phyloP scores from a whole-genome alignment of 2,888 invertebrate species.

The Priapulus caudatus region DNA sequence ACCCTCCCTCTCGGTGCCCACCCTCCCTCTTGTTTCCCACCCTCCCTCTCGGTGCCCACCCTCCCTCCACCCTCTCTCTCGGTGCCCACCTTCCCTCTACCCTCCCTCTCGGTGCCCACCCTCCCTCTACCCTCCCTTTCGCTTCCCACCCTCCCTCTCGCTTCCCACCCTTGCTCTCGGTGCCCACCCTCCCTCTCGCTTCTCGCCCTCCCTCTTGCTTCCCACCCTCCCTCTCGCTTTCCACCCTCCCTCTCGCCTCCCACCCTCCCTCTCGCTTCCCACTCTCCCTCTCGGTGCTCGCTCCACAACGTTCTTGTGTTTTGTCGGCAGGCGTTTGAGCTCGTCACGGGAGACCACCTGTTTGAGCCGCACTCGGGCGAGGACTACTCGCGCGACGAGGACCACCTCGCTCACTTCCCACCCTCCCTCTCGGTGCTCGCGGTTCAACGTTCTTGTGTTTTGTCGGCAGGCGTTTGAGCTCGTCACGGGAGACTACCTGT shows the following conservation, averaged over 20 bases:
- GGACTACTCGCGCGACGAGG: constrained; percentile 92
- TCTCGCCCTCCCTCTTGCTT: too few relatives aligned
- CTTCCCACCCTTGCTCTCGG: too few relatives aligned
- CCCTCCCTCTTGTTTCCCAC: constrained; percentile 44
- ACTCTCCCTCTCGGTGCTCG: too few relatives aligned
- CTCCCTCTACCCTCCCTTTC: too few relatives aligned
- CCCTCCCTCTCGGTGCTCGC: too few relatives aligned
- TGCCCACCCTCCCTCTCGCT: too few relatives aligned
- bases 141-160: too few relatives aligned
- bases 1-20: too few relatives aligned
- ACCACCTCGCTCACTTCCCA: too few relatives aligned
- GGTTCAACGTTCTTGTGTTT: not conserved
- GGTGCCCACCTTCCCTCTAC: constrained; percentile 99
- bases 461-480: constrained; percentile 70
- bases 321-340: constrained; percentile 78
- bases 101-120: too few relatives aligned
- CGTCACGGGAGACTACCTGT: constrained; percentile 97
- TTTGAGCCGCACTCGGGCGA: constrained; percentile 98
- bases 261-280: constrained; percentile 97
- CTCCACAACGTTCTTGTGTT: too few relatives aligned
- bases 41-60: constrained; percentile 97
- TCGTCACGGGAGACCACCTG: constrained; percentile 98
- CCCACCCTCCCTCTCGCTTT: constrained; percentile 73
- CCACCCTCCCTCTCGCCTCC: constrained; percentile 91
- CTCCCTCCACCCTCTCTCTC: constrained; percentile 86